Base-by-base conservation (phyloP, 2,113 vertebrate genomes). In the Empidonax traillii region DNA sequence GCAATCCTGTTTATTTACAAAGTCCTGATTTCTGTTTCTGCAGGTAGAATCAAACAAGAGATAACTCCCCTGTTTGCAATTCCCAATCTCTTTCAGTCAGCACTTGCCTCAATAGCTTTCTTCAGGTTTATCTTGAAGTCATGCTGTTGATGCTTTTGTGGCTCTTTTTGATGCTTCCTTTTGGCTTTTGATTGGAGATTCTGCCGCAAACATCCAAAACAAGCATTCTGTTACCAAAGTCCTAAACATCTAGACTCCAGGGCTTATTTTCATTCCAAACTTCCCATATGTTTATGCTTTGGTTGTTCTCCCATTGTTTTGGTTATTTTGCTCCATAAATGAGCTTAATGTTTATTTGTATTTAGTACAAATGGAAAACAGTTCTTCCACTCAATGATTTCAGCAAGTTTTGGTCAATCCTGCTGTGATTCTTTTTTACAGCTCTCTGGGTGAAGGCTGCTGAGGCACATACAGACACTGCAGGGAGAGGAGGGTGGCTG, bases 211-310 rank as follows among this genome's bases (percentile, higher is more conserved):
- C 73, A 95, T 92, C 73, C 95, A 88, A 93, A 97, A 92, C 93
- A 97, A 94, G 65, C 62, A 72, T 95, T 94, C 80, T 95, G 65
- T 74, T 94, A 94, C 94, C 80, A 89, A 89, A 83, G 87, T 92
- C 94, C 84, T 95, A 96, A 94, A 80, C 77, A 78, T 92, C 65
- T 86, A 94, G 65, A 88, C 95, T 95, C 17, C 90, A 78, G 95
- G 94, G 96, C 65, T 84, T 95, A 89, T 97, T 96, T 96, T 97
- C 94, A 93, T 97, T 97, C 95, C 94, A 96, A n/a, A 77, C 76
- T 92, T 93, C 89, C 95, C 94, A 84, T 94, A 87, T 94, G 94
- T 95, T 97, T 97, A 97, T 90, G 86, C 76, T 97, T 95, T 95
- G 84, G 74, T 94, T 94, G 84, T 90, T 94, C 89, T 92, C 73